Evolutionary conservation across 23 tunicate species (phyloP).

Genomic region (Botrylloides violaceus): DNA sequence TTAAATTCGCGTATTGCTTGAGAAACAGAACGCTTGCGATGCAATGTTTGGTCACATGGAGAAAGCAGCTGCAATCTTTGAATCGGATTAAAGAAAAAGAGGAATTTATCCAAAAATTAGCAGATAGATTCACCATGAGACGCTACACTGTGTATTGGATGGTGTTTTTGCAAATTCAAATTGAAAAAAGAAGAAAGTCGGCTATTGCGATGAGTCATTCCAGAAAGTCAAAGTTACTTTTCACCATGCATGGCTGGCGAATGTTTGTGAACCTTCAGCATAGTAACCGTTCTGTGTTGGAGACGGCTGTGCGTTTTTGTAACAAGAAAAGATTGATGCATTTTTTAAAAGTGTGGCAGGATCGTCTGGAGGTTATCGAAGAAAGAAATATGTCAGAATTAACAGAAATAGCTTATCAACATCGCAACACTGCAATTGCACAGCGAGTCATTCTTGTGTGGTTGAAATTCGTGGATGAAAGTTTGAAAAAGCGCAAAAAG

Average conservation of each 20-base stretch:
- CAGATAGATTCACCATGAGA: conserved; percentile 19
- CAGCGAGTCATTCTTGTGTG: not conserved
- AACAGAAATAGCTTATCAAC: conserved; percentile 32
- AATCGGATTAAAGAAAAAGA: not conserved
- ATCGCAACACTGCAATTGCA: conserved; percentile 10
- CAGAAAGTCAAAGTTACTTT: conserved; percentile 1
- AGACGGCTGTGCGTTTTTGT: not conserved
- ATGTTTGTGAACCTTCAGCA: conserved; percentile 8
- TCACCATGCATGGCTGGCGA: conserved; percentile 6
- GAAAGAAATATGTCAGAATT: conserved; percentile 47
- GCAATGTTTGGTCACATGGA: not conserved
- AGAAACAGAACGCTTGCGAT: conserved; percentile 17
- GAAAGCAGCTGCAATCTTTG: not conserved
- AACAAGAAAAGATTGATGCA: conserved; percentile 11
- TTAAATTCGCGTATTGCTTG: conserved; percentile 9
- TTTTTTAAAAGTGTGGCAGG: conserved; percentile 41
- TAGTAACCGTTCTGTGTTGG: not conserved
- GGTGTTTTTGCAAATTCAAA: conserved; percentile 13
- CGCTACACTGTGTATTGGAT: conserved; percentile 34
- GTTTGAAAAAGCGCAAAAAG: conserved; percentile 13
- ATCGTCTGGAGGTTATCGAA: conserved; percentile 46
- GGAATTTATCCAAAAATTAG: not conserved
- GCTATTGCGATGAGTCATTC: conserved; percentile 31
- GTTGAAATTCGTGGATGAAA: conserved; percentile 8
- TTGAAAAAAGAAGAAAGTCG: conserved; percentile 18